These are phyloP conservation scores for Anas bahamensis DNA, from an alignment of 2,797 vertebrate species.

Conservation along the genomic window DNA sequence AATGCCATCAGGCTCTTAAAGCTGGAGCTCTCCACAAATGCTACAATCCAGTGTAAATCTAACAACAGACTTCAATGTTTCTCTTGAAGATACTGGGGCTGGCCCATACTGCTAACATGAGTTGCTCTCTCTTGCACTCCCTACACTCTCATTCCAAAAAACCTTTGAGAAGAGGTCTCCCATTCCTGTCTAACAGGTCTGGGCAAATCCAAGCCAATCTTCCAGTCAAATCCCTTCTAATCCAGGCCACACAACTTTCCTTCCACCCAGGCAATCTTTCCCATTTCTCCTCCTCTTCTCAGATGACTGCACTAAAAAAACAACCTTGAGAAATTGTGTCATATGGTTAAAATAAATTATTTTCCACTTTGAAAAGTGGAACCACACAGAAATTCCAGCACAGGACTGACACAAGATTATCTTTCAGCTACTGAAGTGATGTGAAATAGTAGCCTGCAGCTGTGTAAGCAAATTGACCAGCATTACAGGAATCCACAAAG, in stretches of 20 bases:
- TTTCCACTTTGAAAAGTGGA: background rate
- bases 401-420: background rate
- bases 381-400: background rate
- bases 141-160: background rate
- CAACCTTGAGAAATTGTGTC: background rate
- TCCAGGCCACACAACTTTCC: background rate
- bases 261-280: background rate
- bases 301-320: background rate
- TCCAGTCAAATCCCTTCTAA: background rate
- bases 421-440: background rate
- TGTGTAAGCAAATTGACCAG: conserved; percentile 11
- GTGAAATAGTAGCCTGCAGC: conserved; percentile 2
- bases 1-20: background rate
- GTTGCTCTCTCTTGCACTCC: background rate
- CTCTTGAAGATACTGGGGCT: background rate
- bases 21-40: background rate
- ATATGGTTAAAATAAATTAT: background rate
- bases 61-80: background rate
- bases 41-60: background rate
- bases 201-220: background rate
- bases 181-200: background rate
- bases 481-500: background rate
- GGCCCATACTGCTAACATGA: background rate
- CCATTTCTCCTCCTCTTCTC: background rate
- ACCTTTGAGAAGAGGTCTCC: background rate